phyloP scores from a whole-genome alignment of 2,888 invertebrate genomes.

The Leptogaster cylindrica region DNA sequence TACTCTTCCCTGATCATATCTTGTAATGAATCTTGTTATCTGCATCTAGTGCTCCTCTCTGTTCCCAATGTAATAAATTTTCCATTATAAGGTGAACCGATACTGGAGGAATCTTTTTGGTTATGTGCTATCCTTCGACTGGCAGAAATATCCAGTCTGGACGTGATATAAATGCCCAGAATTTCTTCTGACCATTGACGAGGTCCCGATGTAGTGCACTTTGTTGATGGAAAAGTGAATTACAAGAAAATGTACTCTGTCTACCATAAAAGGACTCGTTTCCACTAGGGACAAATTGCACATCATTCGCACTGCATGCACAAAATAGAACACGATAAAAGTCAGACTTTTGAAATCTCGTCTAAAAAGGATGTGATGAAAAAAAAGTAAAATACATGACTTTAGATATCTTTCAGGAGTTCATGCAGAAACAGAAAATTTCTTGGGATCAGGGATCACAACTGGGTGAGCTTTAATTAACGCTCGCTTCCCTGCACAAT shows the following conservation, averaged over 20 bases:
- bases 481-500: neutral
- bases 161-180: constrained; percentile 6
- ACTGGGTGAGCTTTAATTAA: constrained; percentile 26
- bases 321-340: constrained; percentile 32
- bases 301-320: constrained; percentile 14
- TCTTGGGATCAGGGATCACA: neutral
- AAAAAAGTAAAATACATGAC: constrained; percentile 13
- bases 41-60: too few species aligned
- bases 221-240: constrained; percentile 30
- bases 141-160: constrained; percentile 4
- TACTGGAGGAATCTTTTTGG: constrained; percentile 1
- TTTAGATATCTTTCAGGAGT: constrained; percentile 4
- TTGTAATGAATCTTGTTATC: too few species aligned
- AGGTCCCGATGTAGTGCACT: constrained; percentile 20
- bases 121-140: constrained; percentile 9
- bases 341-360: constrained; percentile 13
- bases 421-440: constrained; percentile 30
- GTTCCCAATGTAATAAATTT: constrained; percentile 22
- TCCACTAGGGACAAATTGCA: constrained; percentile 25
- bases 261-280: constrained; percentile 23
- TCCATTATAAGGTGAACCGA: constrained; percentile 19
- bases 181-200: neutral
- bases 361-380: too few species aligned
- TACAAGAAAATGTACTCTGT: constrained; percentile 37
- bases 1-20: too few species aligned